Evolutionary conservation across 2,888 invertebrate genomes (phyloP), one percentile per base, ranked within the genome.

Genomic region (Synergus japonicus): DNA sequence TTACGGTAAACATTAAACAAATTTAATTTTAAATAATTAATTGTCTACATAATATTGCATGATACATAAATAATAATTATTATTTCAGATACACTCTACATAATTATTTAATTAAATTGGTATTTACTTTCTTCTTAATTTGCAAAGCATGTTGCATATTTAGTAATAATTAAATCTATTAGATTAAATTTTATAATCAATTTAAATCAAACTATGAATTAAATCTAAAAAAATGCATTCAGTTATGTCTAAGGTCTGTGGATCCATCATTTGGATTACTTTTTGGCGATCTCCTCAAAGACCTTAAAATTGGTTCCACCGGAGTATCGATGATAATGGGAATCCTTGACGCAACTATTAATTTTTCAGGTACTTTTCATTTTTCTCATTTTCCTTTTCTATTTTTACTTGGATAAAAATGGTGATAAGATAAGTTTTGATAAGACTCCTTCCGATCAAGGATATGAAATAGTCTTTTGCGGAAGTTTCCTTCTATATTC

Each of bases 241-340:
- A 96, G 96, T 94, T 97, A 90, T 96, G 96, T 82, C 96, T 96
- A 76, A 94, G 96, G 89, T 96, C 96, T 41, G 94, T 97, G 88
- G 97, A 97, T 91, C 96, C 96, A 78, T 96, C 96, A 1, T 96
- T 96, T 88, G 96, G 96, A 67, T 93, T 96, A 77, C 94, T 96
- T n/a, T 96, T 96, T 90, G 95, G 96, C 86, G 96, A 96, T 90
- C 92, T 96, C 58, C 92, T 96, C 78, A 93, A 93, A 79, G 95
- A 95, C 80, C 93, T 96, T 49, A 93, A 94, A n/a, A 95, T 96
- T 73, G 95, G 95, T 85, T 96, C 96, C 1, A 96, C 96, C 0
- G 96, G 96, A 65, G 95, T 96, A 0, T 95, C 96, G 5, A 92
- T 96, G 78, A 96, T 96, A 86, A 95, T 96, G 92, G 96, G 96